Conservation (phyloP, 1,140 invertebrate genomes). For the Cherax destructor region DNA sequence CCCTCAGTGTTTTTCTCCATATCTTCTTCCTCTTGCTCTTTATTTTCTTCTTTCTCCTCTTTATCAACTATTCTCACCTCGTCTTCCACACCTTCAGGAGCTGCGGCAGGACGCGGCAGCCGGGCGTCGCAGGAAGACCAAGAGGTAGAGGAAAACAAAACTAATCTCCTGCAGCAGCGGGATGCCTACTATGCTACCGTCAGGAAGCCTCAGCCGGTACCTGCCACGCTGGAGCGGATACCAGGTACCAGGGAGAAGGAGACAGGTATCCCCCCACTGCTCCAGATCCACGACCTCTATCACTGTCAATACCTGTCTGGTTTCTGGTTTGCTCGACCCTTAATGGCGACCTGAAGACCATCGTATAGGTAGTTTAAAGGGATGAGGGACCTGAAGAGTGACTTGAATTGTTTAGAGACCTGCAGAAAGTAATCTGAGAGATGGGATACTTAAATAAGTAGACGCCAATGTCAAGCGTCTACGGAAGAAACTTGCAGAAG, state of each 20-base stretch:
- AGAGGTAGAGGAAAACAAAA: slow-evolving; percentile 66
- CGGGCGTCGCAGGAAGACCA: slow-evolving; percentile 41
- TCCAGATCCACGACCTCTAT: not conserved
- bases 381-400: not conserved
- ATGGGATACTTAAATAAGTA: no score
- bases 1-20: not conserved
- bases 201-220: slow-evolving; percentile 78
- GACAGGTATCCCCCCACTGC: slow-evolving; percentile 41
- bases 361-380: not conserved
- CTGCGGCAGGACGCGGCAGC: slow-evolving; percentile 35
- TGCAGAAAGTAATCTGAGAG: no score
- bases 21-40: not conserved
- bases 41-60: not conserved
- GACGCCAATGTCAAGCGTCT: no score
- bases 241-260: slow-evolving; percentile 75
- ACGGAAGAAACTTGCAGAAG: no score
- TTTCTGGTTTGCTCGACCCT: slow-evolving; percentile 3
- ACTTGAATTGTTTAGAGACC: no score
- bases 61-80: not conserved
- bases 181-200: slow-evolving; percentile 80
- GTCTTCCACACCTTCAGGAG: slow-evolving; percentile 14
- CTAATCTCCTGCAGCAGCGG: slow-evolving; percentile 76
- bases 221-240: slow-evolving; percentile 76
- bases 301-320: slow-evolving; percentile 20
- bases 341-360: not conserved